phyloP scores from a whole-genome alignment of 2,797 vertebrate species.

The Notolabrus celidotus region DNA sequence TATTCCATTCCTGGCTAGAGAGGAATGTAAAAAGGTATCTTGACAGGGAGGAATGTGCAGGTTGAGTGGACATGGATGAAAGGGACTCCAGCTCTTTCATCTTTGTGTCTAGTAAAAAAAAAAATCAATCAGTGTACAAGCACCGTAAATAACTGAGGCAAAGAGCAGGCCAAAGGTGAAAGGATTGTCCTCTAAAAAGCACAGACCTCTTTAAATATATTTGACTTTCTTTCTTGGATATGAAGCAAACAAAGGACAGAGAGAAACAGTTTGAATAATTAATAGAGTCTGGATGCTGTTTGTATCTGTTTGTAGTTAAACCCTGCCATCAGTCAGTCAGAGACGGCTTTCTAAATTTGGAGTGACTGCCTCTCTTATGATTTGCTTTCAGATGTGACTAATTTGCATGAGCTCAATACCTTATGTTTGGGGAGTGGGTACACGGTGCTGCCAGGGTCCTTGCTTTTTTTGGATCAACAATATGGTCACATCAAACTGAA shows the following conservation, averaged over 20 bases:
- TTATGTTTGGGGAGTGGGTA: constrained; percentile 4
- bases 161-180: constrained; percentile 45
- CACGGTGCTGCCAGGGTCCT: neutral
- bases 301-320: constrained; percentile 28
- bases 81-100: constrained; percentile 69
- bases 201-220: constrained; percentile 15
- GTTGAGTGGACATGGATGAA: constrained; percentile 67
- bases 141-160: constrained; percentile 45
- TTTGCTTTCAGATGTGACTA: constrained; percentile 8
- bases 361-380: constrained; percentile 3
- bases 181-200: constrained; percentile 34
- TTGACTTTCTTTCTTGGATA: constrained; percentile 11
- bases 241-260: constrained; percentile 16
- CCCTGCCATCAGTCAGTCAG: constrained; percentile 21
- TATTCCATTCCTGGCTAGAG: constrained; percentile 49
- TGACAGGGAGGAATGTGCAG: constrained; percentile 50
- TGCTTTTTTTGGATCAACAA: neutral
- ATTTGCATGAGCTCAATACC: constrained; percentile 7
- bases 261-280: constrained; percentile 43
- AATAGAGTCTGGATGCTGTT: constrained; percentile 25
- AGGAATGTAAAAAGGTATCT: constrained; percentile 45
- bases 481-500: neutral
- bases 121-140: constrained; percentile 49
- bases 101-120: constrained; percentile 37
- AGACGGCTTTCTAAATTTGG: constrained; percentile 16